These are phyloP conservation scores for Lasioglossum vierecki DNA, from an alignment of 2,888 invertebrate species.

Conservation along the genomic window DNA sequence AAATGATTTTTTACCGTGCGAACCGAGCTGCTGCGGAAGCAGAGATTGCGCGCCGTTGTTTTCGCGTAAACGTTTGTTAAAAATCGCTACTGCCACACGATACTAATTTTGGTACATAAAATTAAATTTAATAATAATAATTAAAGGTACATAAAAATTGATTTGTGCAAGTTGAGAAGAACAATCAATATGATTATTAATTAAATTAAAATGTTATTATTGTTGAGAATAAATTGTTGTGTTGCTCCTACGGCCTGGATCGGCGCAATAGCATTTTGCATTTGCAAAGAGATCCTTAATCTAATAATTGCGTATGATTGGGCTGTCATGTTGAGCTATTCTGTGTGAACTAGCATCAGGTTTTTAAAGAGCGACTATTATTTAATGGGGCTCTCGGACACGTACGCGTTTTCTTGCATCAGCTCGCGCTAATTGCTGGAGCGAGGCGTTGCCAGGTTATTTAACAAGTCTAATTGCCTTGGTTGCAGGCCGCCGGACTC, in stretches of 20 bases:
- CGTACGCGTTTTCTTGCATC: conserved; percentile 12
- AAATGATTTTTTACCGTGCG: conserved; percentile 43
- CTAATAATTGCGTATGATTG: background rate
- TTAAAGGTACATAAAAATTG: no score
- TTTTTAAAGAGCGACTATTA: background rate
- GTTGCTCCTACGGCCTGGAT: background rate
- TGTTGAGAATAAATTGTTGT: background rate
- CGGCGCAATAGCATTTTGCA: background rate
- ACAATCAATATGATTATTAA: no score
- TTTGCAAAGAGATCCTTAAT: background rate
- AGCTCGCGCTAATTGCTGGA: conserved; percentile 25
- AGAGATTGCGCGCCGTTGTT: conserved; percentile 16
- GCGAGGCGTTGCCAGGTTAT: conserved; percentile 19
- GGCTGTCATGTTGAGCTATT: background rate
- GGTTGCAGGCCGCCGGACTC: conserved; percentile 90
- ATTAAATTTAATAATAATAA: no score
- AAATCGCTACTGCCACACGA: background rate
- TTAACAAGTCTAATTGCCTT: conserved; percentile 44
- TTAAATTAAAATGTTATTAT: no score
- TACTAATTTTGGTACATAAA: no score
- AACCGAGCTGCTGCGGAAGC: background rate
- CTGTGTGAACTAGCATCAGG: background rate
- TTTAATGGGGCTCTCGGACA: conserved; percentile 12
- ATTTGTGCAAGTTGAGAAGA: no score
- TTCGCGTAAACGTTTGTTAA: background rate